Base-by-base conservation (phyloP, 2,797 vertebrate species). In the Erethizon dorsatum region DNA sequence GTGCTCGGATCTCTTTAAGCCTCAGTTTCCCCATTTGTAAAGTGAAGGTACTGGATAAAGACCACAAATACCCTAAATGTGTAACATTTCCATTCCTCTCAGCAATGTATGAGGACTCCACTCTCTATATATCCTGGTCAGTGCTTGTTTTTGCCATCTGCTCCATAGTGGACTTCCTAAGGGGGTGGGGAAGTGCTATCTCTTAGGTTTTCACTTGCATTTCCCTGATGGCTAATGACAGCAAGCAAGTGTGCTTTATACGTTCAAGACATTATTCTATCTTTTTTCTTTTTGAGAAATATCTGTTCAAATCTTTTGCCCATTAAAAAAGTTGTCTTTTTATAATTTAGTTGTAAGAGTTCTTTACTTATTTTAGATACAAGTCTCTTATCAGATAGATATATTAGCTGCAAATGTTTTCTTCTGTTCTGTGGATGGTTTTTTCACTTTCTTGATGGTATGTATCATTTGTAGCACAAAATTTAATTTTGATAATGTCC, bases 391-490 rank as follows among this genome's bases (percentile, higher is more conserved):
- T 33, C 41, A 84, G 57, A 41, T 59, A 84, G 57, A 41, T 59
- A 75, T 61, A 24, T 56, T 26, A 41, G 33, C n/a, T 88, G 6
- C 33, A 95, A 65, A 80, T 57, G 22, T 86, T 89, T 85, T 69
- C 71, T 82, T 83, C 65, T 63, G 63, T 63, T 75, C 83, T 69
- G 63, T 75, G 31, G n/a, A 73, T 2, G 13, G 2, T 57, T 57
- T 97, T 90, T 87, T 69, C 75, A 83, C 31, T 84, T 88, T 69
- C 41, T 83, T 73, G 10, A 83, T n/a, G 45, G 37, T 41, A 41
- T 41, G 14, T 33, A 67, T 77, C 24, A 12, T 83, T 78, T 77
- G 18, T n/a, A 69, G 24, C 14, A 83, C 20, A 57, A 80, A 91
- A 59, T 26, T 79, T 91, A 83, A 83, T n/a, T 93, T 75, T 80